These are phyloP conservation scores for Cordylochernes scorpioides DNA, from an alignment of 2,888 invertebrate species.

Conservation along the genomic window DNA sequence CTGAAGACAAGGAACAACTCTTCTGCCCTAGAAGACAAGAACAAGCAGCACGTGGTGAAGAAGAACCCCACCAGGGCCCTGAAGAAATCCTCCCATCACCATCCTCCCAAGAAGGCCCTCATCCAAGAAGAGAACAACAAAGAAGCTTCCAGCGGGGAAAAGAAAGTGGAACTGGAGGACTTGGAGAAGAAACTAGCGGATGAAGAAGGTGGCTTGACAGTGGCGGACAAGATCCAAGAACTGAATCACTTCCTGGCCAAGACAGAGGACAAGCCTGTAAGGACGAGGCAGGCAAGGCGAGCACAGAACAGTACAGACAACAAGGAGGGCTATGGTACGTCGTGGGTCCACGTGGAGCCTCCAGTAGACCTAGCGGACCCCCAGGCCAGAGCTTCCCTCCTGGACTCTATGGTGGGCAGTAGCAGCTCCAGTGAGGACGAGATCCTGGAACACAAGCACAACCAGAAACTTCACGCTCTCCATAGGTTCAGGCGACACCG, in stretches of 20 bases:
- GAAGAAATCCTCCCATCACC: too few relatives aligned
- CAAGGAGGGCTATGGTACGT: conserved; percentile 32
- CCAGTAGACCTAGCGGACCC: conserved; percentile 50
- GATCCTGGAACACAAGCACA: conserved; percentile 7
- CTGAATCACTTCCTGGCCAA: neutral
- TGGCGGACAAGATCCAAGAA: conserved; percentile 1
- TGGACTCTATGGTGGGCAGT: conserved; percentile 43
- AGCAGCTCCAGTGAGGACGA: conserved; percentile 20
- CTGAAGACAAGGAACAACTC: too few relatives aligned
- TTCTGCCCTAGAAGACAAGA: too few relatives aligned
- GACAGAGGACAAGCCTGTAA: neutral
- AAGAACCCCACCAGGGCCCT: too few relatives aligned
- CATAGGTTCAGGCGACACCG: conserved; percentile 45
- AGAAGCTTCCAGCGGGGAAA: neutral
- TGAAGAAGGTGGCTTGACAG: neutral
- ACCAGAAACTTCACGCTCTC: conserved; percentile 38
- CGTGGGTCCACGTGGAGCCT: conserved; percentile 50
- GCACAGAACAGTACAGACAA: neutral
- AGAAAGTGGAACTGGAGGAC: neutral
- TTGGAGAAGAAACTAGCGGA: neutral
- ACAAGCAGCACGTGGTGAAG: too few relatives aligned
- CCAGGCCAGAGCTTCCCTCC: conserved; percentile 42
- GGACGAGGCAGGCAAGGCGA: neutral
- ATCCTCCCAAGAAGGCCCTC: too few relatives aligned
- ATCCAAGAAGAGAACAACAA: too few relatives aligned